Evolutionary conservation across 2,888 invertebrate genomes (phyloP).

Genomic region (Xylota segnis): DNA sequence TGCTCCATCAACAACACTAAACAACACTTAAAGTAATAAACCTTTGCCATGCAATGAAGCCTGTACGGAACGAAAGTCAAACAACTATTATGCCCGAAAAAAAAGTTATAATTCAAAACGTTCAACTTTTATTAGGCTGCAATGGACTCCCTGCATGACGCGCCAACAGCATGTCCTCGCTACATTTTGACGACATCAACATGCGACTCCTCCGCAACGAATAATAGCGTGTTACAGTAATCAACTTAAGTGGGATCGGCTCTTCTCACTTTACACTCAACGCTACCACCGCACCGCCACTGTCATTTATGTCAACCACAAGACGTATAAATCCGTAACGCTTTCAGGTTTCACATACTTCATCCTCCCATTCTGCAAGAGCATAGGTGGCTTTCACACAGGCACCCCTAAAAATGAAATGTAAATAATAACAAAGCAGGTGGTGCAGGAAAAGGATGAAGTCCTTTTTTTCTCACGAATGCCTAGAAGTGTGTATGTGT

Average conservation of each 20-base stretch:
- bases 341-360: slow-evolving; percentile 27
- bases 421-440: slow-evolving; percentile 24
- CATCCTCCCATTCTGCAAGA: background rate
- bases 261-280: slow-evolving; percentile 34
- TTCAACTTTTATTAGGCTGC: slow-evolving; percentile 10
- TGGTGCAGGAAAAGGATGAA: slow-evolving; percentile 29
- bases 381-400: slow-evolving; percentile 10
- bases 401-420: slow-evolving; percentile 30
- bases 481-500: background rate
- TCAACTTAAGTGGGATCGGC: slow-evolving; percentile 38
- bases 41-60: slow-evolving; percentile 20
- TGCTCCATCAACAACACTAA: slow-evolving; percentile 10
- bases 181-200: slow-evolving; percentile 27
- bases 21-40: slow-evolving; percentile 21
- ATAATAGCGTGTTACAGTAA: slow-evolving; percentile 42
- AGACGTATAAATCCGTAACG: slow-evolving; percentile 39
- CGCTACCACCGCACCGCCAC: slow-evolving; percentile 22
- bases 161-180: background rate
- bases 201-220: slow-evolving; percentile 26
- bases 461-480: slow-evolving; percentile 26
- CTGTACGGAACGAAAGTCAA: slow-evolving; percentile 14
- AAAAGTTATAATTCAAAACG: slow-evolving; percentile 18
- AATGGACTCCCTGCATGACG: background rate
- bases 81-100: background rate
- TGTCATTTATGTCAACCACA: slow-evolving; percentile 43